Conservation (phyloP, 2,113 vertebrate genomes). For the Ammodytes dubius region DNA sequence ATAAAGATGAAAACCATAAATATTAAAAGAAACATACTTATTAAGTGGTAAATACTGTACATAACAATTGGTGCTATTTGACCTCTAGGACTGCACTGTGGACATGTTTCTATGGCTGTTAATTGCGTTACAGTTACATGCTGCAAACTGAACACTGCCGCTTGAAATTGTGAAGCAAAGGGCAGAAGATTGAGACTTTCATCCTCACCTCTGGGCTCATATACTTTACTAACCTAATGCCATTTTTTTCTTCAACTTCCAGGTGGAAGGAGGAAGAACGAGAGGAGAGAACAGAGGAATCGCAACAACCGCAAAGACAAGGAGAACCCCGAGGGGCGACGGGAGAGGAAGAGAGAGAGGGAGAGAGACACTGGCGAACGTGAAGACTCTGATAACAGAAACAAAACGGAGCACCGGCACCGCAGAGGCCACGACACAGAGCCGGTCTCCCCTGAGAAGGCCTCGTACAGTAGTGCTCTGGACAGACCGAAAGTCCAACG, state of each 20-base stretch:
- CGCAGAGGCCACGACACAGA: slow-evolving; percentile 89
- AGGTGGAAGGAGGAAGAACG: slow-evolving; percentile 80
- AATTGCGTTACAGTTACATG: neutral
- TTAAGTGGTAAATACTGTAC: neutral
- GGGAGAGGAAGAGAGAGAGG: slow-evolving; percentile 86
- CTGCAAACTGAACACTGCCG: neutral
- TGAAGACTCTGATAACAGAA: slow-evolving; percentile 91
- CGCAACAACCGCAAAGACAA: slow-evolving; percentile 91
- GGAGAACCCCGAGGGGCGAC: slow-evolving; percentile 87
- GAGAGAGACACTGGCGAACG: slow-evolving; percentile 86
- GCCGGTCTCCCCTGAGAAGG: slow-evolving; percentile 82
- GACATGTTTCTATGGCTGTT: neutral
- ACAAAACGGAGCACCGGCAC: slow-evolving; percentile 92
- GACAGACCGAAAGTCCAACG: slow-evolving; percentile 40
- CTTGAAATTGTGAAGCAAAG: neutral
- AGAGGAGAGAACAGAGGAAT: slow-evolving; percentile 88
- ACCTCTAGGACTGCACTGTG: neutral
- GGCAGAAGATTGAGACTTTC: neutral
- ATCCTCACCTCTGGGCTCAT: no score
- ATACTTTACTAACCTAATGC: neutral
- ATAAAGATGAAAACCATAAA: neutral
- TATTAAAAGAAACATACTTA: neutral
- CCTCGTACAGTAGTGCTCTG: slow-evolving; percentile 85
- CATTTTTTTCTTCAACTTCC: slow-evolving; percentile 15
- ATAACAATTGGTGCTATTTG: neutral